Evolutionary conservation across 2,797 vertebrate species (phyloP).

Genomic region (Bucorvus abyssinicus): DNA sequence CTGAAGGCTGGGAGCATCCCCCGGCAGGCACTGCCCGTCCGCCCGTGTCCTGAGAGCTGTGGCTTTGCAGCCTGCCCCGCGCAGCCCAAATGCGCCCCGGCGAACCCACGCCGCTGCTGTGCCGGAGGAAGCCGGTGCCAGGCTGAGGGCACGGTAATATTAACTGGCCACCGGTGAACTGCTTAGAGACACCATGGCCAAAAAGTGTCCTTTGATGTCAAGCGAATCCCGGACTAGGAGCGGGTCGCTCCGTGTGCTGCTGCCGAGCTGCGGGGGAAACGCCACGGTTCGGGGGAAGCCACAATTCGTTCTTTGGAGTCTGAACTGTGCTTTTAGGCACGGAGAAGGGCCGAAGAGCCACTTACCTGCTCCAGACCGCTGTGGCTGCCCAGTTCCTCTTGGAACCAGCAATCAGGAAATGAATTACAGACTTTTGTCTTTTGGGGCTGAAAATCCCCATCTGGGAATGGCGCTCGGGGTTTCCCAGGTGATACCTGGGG

Average conservation of each 20-base stretch:
- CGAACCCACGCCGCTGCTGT: background rate
- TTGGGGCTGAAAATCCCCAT: background rate
- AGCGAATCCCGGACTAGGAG: rapidly evolving
- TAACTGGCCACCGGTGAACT: rapidly evolving
- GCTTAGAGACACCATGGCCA: rapidly evolving
- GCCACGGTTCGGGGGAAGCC: rapidly evolving
- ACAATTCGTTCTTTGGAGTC: background rate
- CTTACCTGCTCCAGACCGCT: background rate
- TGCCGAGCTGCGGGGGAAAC: background rate
- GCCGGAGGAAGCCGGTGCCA: background rate
- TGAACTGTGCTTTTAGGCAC: background rate
- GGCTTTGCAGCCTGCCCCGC: rapidly evolving
- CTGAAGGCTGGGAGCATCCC: background rate
- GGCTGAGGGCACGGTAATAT: background rate
- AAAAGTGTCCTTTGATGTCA: background rate
- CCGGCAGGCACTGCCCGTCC: background rate
- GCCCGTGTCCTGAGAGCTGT: background rate
- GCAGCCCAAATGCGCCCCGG: background rate
- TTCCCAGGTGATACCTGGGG: background rate
- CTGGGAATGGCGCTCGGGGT: background rate
- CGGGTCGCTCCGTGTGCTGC: rapidly evolving
- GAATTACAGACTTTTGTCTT: background rate
- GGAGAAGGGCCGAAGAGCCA: background rate
- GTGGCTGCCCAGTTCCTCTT: background rate
- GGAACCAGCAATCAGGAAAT: background rate